phyloP scores from a whole-genome alignment of 2,113 vertebrate species.

The Cryptotis parvus region DNA sequence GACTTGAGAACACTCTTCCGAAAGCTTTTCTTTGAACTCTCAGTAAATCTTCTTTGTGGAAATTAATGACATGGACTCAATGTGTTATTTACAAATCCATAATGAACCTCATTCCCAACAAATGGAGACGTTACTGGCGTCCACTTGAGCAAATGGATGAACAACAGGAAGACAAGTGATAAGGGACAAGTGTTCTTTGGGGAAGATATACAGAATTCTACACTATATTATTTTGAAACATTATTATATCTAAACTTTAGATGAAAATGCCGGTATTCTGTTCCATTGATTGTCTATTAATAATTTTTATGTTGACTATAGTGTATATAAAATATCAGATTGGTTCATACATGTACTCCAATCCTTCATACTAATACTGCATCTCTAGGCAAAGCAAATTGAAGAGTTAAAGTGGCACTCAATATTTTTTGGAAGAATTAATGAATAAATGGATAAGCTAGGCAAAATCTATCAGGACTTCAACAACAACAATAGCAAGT shows the following conservation, averaged over 20 bases:
- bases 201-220: background rate
- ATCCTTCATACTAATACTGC: background rate
- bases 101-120: no score
- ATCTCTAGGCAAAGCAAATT: slow-evolving; percentile 10
- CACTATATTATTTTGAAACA: background rate
- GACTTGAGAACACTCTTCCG: no score
- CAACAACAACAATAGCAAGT: background rate
- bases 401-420: background rate
- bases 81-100: background rate
- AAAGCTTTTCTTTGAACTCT: background rate
- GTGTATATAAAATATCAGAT: background rate
- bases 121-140: no score
- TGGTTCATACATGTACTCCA: background rate
- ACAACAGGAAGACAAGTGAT: no score
- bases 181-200: no score
- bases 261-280: background rate
- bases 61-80: background rate
- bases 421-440: slow-evolving; percentile 54
- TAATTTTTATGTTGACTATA: background rate
- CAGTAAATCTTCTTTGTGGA: background rate
- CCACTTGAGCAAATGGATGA: no score
- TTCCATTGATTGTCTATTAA: background rate
- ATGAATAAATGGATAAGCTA: slow-evolving; percentile 64
- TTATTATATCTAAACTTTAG: no score
- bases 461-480: background rate